These are phyloP conservation scores for Octopus sinensis DNA, from an alignment of 1,140 invertebrate species.

Conservation along the genomic window DNA sequence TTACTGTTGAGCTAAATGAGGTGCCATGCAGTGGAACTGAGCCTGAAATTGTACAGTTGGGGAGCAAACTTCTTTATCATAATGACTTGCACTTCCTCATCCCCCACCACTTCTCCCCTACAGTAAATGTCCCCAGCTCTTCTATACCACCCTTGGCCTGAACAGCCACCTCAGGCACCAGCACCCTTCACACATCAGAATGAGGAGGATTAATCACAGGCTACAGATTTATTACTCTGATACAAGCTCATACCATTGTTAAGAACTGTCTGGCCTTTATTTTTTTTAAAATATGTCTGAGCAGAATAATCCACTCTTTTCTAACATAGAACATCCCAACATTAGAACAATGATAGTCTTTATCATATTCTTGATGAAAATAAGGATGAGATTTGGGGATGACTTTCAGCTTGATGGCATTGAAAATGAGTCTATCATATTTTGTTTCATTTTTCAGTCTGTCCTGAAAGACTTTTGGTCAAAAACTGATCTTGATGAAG, in stretches of 20 bases:
- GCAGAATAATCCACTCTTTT: not conserved
- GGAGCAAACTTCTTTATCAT: too few species aligned
- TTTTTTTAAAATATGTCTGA: not conserved
- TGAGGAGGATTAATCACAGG: too few species aligned
- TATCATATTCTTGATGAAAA: not conserved
- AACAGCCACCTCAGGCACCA: too few species aligned
- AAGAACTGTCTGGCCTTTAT: not conserved
- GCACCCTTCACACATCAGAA: too few species aligned
- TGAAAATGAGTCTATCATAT: not conserved
- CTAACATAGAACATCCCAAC: not conserved
- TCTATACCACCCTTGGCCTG: too few species aligned
- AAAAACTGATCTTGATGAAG: constrained; percentile 71
- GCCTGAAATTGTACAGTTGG: too few species aligned
- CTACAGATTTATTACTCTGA: too few species aligned
- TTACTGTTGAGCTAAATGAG: too few species aligned
- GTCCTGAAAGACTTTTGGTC: constrained; percentile 82
- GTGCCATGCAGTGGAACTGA: too few species aligned
- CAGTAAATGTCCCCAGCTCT: too few species aligned
- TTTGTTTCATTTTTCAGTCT: constrained; percentile 53
- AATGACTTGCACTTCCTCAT: too few species aligned
- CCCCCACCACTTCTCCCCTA: too few species aligned
- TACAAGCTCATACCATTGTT: not conserved
- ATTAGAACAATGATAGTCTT: not conserved
- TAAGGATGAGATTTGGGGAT: not conserved
- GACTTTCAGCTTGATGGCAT: not conserved